Conservation (phyloP, 2,113 vertebrate genomes). For the Hyaena hyaena region DNA sequence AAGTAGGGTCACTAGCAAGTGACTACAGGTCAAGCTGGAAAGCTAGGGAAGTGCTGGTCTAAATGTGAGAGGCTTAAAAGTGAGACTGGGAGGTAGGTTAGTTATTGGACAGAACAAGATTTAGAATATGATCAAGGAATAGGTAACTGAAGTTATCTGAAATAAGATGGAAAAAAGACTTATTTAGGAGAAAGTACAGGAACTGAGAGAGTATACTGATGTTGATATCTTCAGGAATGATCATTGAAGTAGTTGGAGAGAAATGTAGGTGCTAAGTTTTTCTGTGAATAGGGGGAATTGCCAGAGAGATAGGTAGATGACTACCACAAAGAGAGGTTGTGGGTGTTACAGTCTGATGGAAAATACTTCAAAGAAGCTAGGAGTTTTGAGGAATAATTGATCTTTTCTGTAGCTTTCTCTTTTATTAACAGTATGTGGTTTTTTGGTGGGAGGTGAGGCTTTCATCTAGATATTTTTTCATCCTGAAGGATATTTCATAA, state of each 20-base stretch:
- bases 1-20: neutral
- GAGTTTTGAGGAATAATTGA: neutral
- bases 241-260: neutral
- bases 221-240: neutral
- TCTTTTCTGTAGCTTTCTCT: neutral
- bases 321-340: neutral
- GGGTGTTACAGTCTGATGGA: neutral
- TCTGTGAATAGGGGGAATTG: neutral
- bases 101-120: neutral
- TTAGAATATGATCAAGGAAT: neutral
- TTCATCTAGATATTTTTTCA: conserved; percentile 6
- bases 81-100: neutral
- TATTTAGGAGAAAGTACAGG: neutral
- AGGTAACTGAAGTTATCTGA: neutral
- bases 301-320: neutral
- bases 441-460: neutral
- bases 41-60: neutral
- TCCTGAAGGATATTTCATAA: neutral
- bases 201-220: neutral
- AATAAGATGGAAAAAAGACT: neutral
- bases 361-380: neutral
- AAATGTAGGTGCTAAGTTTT: neutral
- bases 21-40: neutral
- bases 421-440: neutral
- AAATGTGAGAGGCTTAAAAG: neutral